Evolutionary conservation across 2,113 vertebrate genomes (phyloP).

Genomic region (Chauna torquata): DNA sequence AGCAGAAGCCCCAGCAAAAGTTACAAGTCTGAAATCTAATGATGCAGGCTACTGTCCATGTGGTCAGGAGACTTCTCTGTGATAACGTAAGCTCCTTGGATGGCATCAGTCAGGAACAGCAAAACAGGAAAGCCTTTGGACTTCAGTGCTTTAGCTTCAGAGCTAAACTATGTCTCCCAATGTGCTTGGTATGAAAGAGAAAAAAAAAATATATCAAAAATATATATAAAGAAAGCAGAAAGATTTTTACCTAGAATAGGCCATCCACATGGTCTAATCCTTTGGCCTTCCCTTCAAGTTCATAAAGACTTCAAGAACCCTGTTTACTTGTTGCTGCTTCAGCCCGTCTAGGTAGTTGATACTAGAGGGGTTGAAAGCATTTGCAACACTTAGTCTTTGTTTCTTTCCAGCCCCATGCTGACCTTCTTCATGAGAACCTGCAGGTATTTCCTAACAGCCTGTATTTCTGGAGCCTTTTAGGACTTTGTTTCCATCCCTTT

Average conservation of each 20-base stretch:
- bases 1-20: background rate
- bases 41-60: background rate
- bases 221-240: background rate
- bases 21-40: background rate
- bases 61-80: background rate
- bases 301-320: background rate
- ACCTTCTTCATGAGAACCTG: constrained; percentile 26
- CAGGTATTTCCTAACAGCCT: constrained; percentile 43
- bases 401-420: constrained; percentile 57
- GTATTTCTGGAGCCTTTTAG: constrained; percentile 16
- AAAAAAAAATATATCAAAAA: background rate
- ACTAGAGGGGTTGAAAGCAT: background rate
- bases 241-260: background rate
- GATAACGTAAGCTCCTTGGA: background rate
- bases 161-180: background rate
- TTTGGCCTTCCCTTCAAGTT: background rate
- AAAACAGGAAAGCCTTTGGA: background rate
- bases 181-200: background rate
- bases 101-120: background rate
- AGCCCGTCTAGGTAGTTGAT: background rate
- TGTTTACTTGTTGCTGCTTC: background rate
- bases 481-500: background rate
- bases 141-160: background rate
- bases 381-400: constrained; percentile 51
- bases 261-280: background rate